Evolutionary conservation across 2,113 vertebrate genomes (phyloP), one percentile per base, ranked within the genome.

Genomic region (Desmodus rotundus): DNA sequence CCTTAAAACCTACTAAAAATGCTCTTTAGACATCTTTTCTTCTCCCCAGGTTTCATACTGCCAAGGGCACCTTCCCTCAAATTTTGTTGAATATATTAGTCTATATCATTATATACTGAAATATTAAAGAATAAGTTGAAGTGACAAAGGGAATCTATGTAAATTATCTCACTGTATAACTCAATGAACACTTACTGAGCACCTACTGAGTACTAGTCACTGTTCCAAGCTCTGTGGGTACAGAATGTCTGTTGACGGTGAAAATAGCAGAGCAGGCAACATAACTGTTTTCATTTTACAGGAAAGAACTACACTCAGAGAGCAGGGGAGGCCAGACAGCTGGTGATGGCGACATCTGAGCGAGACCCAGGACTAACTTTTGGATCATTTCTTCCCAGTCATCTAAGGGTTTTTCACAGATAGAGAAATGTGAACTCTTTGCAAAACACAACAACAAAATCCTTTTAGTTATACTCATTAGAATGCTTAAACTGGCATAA

Each of bases 1-100:
- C 33, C 26, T 82, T 78, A 92, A 95, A 82, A 41, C 19, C 87
- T 92, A 67, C 65, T 63, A 63, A 97, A 95, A 91, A 31, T 85
- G 12, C 15, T 93, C 17, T 43, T 31, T 58, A 80, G 63, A 22
- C 14, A 82, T 31, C 5, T 63, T 93, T 81, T 87, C 50, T 89
- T 87, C 63, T 80, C 22, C 26, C 3, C 17, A 58, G 54, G 28
- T 83, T 90, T 93, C 26, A 72, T 77, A 61, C 87, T 54, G 15
- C n/a, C 20, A 65, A 50, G 16, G 4, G 7, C 2, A 72, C 4
- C 31, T 68, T 63, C n/a, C 52, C 20, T 91, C 63, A 72, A 70
- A 54, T n/a, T 74, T 84, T 74, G 54, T 38, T 68, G 38, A 91
- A 45, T 70, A 33, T 83, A 84, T 24, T 67, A 26, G 5, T 58